These are phyloP conservation scores for Anadara kagoshimensis DNA, from an alignment of 1,140 invertebrate genomes.

Conservation along the genomic window DNA sequence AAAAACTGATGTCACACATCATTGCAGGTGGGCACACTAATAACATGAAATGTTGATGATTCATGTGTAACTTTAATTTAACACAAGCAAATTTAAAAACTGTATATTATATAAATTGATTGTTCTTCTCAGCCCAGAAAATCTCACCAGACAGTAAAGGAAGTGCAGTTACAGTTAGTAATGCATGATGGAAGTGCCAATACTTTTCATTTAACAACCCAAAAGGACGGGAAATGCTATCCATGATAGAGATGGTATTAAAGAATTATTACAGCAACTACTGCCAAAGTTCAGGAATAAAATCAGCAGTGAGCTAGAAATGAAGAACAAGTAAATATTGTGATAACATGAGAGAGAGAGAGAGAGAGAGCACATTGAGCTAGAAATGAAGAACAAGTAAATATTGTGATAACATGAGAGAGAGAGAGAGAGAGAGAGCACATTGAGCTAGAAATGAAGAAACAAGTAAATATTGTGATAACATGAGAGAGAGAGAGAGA, in stretches of 20 bases:
- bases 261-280: conserved; percentile 92
- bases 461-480: conserved; percentile 64
- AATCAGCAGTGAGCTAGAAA: conserved; percentile 88
- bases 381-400: too few relatives aligned
- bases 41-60: too few relatives aligned
- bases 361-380: too few relatives aligned
- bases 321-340: conserved; percentile 74
- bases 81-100: too few relatives aligned
- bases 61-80: too few relatives aligned
- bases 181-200: conserved; percentile 94
- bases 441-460: conserved; percentile 83
- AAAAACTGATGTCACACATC: too few relatives aligned
- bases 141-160: conserved; percentile 99
- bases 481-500: background rate
- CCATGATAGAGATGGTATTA: conserved; percentile 93
- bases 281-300: conserved; percentile 96
- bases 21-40: too few relatives aligned
- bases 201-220: conserved; percentile 99
- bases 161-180: conserved; percentile 98
- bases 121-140: conserved; percentile 87
- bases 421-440: conserved; percentile 59
- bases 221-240: conserved; percentile 86
- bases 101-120: too few relatives aligned
- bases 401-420: too few relatives aligned
- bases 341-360: background rate